A percentile compares a stretch with the other conserved stretches of the same genome.
Conservation (phyloP, 1,140 invertebrate species). For the Drosophila takahashii region DNA sequence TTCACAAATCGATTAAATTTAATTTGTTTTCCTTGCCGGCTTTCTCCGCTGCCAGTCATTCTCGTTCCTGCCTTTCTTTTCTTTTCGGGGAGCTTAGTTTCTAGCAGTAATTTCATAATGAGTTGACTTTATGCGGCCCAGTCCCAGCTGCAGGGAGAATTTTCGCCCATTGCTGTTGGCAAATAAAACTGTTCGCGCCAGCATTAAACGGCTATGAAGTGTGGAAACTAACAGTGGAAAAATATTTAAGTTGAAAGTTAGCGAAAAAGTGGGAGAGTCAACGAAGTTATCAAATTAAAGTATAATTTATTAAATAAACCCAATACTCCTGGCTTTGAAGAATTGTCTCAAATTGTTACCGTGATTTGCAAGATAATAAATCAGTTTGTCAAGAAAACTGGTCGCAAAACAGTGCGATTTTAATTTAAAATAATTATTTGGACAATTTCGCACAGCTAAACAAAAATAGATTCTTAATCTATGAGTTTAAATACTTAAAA, state of each 20-base stretch:
- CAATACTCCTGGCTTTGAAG: background rate
- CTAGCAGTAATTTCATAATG: constrained; percentile 77
- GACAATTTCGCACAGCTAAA: too few species aligned
- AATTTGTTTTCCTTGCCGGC: constrained; percentile 79
- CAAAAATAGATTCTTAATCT: constrained; percentile 17
- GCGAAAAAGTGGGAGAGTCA: constrained; percentile 15
- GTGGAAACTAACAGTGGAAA: constrained; percentile 34
- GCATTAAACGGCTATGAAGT: constrained; percentile 60
- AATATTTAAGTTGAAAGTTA: constrained; percentile 27
- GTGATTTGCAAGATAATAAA: background rate
- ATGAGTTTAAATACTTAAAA: constrained; percentile 3
- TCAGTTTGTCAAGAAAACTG: too few species aligned
- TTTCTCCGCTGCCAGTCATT: constrained; percentile 54
- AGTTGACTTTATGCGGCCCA: constrained; percentile 76
- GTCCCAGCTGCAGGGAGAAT: constrained; percentile 42
- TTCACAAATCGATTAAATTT: constrained; percentile 84
- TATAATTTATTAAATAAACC: constrained; percentile 6
- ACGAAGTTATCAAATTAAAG: constrained; percentile 5
- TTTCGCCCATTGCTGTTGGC: constrained; percentile 24
- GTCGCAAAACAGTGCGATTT: background rate
- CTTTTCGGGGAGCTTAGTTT: constrained; percentile 26
- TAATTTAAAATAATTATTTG: background rate
- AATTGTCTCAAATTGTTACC: background rate
- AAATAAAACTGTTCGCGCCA: constrained; percentile 55
- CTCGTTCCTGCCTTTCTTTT: constrained; percentile 34